Conservation (phyloP, 2,888 invertebrate species). For the Reticulitermes lucifugus region DNA sequence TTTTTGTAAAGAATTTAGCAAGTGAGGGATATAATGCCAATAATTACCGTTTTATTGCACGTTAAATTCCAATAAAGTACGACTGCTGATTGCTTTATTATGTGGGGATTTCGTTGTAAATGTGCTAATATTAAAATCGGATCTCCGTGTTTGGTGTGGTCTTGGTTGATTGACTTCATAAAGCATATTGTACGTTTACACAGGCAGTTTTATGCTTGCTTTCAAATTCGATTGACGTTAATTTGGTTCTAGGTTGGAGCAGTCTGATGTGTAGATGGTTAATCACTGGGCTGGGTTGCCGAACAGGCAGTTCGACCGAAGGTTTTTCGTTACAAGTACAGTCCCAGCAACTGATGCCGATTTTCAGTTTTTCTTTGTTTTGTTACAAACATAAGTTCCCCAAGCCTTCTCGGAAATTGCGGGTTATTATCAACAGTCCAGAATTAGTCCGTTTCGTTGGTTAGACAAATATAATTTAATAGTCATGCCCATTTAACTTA, state of each 20-base stretch:
- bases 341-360: too few relatives aligned
- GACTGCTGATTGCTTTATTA: background rate
- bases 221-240: conserved; percentile 1
- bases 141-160: background rate
- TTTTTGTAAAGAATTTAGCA: background rate
- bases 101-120: background rate
- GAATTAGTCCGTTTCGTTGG: too few relatives aligned
- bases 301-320: too few relatives aligned
- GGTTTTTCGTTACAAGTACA: too few relatives aligned
- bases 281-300: too few relatives aligned
- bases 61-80: background rate
- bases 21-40: background rate
- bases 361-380: too few relatives aligned
- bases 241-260: background rate
- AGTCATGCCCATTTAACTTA: too few relatives aligned
- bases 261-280: too few relatives aligned
- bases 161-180: background rate
- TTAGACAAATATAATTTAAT: too few relatives aligned
- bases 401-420: too few relatives aligned
- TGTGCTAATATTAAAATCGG: conserved; percentile 10
- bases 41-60: background rate
- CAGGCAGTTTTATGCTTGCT: background rate
- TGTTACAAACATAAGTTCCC: too few relatives aligned
- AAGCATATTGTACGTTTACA: background rate
- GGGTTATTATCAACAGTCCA: too few relatives aligned